phyloP scores from a whole-genome alignment of 2,113 vertebrate species.

The Siniperca chuatsi region DNA sequence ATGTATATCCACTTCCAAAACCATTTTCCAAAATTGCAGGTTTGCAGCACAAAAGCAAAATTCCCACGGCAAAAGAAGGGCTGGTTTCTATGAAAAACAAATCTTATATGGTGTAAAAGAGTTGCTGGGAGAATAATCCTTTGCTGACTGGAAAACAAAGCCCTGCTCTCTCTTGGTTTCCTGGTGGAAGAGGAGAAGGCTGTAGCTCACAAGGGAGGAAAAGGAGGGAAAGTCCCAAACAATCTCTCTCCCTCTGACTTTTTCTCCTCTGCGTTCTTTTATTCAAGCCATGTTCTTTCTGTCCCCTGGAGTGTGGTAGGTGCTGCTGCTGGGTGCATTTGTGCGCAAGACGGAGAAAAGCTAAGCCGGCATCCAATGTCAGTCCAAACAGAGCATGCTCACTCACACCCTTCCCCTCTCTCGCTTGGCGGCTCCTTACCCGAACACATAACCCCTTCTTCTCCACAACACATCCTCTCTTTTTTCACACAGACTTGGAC shows the following conservation, averaged over 20 bases:
- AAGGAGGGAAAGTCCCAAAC: slow-evolving; percentile 66
- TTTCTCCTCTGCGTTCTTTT: neutral
- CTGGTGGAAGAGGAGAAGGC: slow-evolving; percentile 1
- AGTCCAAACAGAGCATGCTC: slow-evolving; percentile 69
- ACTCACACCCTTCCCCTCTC: slow-evolving; percentile 34
- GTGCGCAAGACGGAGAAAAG: slow-evolving; percentile 31
- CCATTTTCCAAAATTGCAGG: slow-evolving; percentile 19
- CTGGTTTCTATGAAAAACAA: slow-evolving; percentile 3
- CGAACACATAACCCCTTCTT: slow-evolving; percentile 37
- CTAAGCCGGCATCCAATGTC: slow-evolving; percentile 63
- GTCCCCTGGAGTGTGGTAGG: slow-evolving; percentile 63
- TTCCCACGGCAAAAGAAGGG: neutral
- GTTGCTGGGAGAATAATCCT: slow-evolving; percentile 12
- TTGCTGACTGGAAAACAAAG: slow-evolving; percentile 26
- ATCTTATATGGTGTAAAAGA: neutral
- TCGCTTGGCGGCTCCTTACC: slow-evolving; percentile 4
- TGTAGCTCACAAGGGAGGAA: neutral
- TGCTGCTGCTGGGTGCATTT: slow-evolving; percentile 67
- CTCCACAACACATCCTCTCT: slow-evolving; percentile 6
- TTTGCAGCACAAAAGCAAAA: neutral
- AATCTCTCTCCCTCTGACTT: slow-evolving; percentile 32
- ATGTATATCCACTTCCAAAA: slow-evolving; percentile 14
- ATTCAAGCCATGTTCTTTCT: slow-evolving; percentile 33
- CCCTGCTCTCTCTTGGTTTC: slow-evolving; percentile 17
- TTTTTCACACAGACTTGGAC: neutral